These are phyloP conservation scores for Chloebia gouldiae DNA, from an alignment of 2,113 vertebrate genomes.

Conservation along the genomic window DNA sequence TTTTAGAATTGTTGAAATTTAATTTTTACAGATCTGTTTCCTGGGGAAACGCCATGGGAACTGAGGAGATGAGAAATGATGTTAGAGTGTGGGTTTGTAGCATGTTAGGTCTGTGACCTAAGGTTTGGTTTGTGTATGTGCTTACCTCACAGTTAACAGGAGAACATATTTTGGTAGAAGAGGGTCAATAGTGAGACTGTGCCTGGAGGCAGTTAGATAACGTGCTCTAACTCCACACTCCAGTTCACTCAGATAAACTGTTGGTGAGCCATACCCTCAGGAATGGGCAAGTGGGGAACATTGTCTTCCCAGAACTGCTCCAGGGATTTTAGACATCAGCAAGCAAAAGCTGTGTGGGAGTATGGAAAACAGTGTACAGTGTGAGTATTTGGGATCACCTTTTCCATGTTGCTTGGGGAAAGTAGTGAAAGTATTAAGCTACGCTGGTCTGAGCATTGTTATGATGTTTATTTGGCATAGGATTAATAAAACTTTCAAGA, in stretches of 20 bases:
- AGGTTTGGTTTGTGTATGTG: background rate
- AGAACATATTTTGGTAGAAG: background rate
- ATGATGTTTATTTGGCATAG: background rate
- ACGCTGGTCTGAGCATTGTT: background rate
- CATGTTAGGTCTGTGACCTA: background rate
- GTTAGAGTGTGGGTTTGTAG: background rate
- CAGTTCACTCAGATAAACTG: background rate
- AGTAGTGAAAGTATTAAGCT: background rate
- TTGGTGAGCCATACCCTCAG: slow-evolving; percentile 12
- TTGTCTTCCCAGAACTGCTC: background rate
- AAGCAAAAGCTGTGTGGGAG: background rate
- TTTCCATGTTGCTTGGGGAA: background rate
- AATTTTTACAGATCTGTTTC: background rate
- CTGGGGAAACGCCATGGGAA: background rate
- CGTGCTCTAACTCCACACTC: background rate
- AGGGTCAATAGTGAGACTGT: background rate
- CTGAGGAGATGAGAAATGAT: background rate
- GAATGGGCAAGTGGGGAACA: background rate
- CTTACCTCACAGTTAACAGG: background rate
- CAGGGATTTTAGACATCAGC: background rate
- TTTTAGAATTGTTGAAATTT: background rate
- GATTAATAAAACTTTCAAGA: background rate
- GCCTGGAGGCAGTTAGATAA: background rate
- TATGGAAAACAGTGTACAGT: background rate
- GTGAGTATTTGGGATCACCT: background rate